Evolutionary conservation across 1,140 invertebrate genomes (phyloP).

Genomic region (Vollenhovia emeryi): DNA sequence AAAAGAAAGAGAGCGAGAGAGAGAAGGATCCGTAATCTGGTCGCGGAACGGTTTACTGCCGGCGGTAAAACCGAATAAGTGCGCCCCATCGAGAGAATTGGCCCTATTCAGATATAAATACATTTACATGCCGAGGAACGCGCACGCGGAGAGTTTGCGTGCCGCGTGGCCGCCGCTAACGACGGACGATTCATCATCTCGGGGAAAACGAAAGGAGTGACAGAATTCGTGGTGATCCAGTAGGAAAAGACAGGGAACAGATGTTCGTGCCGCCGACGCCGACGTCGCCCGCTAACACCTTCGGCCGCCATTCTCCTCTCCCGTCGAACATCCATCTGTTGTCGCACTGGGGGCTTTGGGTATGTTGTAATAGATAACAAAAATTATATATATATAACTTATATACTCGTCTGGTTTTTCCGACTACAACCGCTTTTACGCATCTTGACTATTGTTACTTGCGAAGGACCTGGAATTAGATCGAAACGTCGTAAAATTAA

Average conservation of each 20-base stretch:
- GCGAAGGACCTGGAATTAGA: too few species aligned
- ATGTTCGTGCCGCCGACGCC: constrained; percentile 45
- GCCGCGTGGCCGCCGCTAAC: constrained; percentile 63
- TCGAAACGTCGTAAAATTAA: too few species aligned
- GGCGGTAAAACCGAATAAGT: constrained; percentile 62
- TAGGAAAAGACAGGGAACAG: constrained; percentile 67
- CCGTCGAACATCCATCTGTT: not conserved
- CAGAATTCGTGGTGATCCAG: constrained; percentile 75
- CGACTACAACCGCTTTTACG: too few species aligned
- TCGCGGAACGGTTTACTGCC: constrained; percentile 60
- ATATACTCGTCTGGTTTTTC: too few species aligned
- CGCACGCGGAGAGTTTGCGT: not conserved
- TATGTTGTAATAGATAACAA: not conserved
- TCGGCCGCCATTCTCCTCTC: not conserved
- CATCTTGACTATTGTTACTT: too few species aligned
- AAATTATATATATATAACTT: not conserved
- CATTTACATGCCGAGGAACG: not conserved
- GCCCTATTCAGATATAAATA: constrained; percentile 44
- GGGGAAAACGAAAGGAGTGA: constrained; percentile 71
- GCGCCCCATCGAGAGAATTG: constrained; percentile 38
- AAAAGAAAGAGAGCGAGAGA: not conserved
- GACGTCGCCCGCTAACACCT: not conserved
- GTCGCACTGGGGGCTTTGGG: not conserved
- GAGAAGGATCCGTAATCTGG: constrained; percentile 1
- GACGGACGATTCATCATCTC: constrained; percentile 73